These are phyloP conservation scores for Labrus mixtus DNA, from an alignment of 2,113 vertebrate species.

Conservation along the genomic window DNA sequence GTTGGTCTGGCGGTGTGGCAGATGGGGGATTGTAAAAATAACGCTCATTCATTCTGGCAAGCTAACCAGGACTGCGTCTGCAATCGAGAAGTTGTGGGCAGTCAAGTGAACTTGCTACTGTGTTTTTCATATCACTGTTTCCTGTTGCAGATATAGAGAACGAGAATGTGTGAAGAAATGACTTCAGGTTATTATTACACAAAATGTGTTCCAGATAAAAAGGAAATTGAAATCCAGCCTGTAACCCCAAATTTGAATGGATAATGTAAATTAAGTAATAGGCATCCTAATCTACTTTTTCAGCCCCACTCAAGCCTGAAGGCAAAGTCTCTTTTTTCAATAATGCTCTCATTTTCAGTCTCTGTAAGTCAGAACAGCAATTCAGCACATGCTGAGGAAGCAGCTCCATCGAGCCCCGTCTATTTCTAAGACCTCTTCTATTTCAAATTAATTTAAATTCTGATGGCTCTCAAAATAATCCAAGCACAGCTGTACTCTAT, in stretches of 20 bases:
- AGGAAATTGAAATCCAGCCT: conserved; percentile 53
- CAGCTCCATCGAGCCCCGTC: conserved; percentile 27
- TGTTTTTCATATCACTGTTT: conserved; percentile 44
- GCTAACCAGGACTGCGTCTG: conserved; percentile 39
- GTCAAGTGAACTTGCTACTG: conserved; percentile 50
- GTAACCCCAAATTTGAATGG: conserved; percentile 53
- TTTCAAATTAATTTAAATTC: conserved; percentile 62
- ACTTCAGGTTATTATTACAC: conserved; percentile 48
- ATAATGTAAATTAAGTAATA: conserved; percentile 67
- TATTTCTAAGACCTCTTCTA: conserved; percentile 48
- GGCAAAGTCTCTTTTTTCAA: conserved; percentile 45
- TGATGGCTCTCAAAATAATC: conserved; percentile 50
- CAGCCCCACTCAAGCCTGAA: conserved; percentile 59
- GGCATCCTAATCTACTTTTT: conserved; percentile 61
- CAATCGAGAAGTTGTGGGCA: conserved; percentile 60
- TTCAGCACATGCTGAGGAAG: conserved; percentile 52
- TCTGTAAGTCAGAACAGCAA: conserved; percentile 40
- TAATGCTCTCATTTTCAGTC: conserved; percentile 38
- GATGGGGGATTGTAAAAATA: conserved; percentile 48
- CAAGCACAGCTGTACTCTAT: conserved; percentile 35
- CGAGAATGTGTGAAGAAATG: conserved; percentile 7
- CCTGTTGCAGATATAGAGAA: conserved; percentile 17
- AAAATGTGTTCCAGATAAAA: conserved; percentile 48
- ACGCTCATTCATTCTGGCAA: conserved; percentile 52
- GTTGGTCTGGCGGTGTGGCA: conserved; percentile 48